A percentile compares a stretch with the other conserved stretches of the same genome.
Evolutionary conservation across 2,888 invertebrate genomes (phyloP).

Genomic region (Parnassius orleans): DNA sequence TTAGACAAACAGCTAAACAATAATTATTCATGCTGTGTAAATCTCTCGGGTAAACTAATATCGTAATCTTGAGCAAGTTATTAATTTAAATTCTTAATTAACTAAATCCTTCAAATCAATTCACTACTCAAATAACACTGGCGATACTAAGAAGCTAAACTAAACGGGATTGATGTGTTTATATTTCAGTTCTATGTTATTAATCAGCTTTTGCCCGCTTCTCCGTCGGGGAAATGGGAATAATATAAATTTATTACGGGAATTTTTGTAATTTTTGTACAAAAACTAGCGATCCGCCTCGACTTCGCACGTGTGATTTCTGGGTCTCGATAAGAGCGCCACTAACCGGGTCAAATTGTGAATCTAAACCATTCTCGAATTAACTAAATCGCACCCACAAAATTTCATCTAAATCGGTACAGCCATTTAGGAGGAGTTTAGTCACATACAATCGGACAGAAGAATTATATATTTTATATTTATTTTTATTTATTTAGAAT

Average conservation of each 20-base stretch:
- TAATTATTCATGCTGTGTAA: slow-evolving; percentile 23
- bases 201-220: background rate
- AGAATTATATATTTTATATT: no score
- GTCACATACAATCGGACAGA: no score
- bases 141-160: background rate
- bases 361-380: no score
- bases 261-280: background rate
- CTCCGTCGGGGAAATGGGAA: background rate
- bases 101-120: slow-evolving; percentile 23
- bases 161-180: no score
- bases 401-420: no score
- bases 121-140: background rate
- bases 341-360: no score
- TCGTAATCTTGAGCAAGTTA: slow-evolving; percentile 23
- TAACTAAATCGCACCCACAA: no score
- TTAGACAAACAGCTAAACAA: slow-evolving; percentile 18
- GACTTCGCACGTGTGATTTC: no score
- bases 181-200: background rate
- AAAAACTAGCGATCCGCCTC: no score
- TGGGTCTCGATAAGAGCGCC: no score
- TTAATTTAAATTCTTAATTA: slow-evolving; percentile 22
- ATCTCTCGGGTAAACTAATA: slow-evolving; percentile 17
- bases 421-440: no score
- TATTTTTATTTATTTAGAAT: no score
- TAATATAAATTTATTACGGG: background rate